Base-by-base conservation (phyloP, 1,140 invertebrate species). In the Paramacrobiotus metropolitanus region DNA sequence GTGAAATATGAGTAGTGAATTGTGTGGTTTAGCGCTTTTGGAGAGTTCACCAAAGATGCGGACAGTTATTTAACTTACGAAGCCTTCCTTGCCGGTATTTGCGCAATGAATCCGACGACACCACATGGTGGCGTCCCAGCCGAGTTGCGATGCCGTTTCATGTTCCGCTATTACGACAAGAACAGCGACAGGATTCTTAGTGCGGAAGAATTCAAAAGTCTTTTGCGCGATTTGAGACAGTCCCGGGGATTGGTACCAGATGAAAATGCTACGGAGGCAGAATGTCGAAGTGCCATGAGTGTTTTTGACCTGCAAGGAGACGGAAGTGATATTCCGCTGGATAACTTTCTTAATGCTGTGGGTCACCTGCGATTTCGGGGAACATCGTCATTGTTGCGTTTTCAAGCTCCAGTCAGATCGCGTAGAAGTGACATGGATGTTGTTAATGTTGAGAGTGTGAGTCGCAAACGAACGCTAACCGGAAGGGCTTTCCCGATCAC, bases 351-450 rank as follows among this genome's bases (percentile, higher is more conserved):
- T 3, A 71, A 68, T 3, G 73, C 72, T 24, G 77, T 79, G 2
- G 77, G 77, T 2, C 74, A 77, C 59, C 67, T 78, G 15, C 77
- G 77, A 63, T 79, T 79, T 66, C 68, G 78, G 55, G 77, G 77
- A 1, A 79, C 77, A 2, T 79, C 77, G 2, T 68, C 72, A 30
- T 66, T 79, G 20, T 73, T 79, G 62, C 68, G 77, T 24, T 66
- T 74, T 21, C 66, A 29, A 21, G 45, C 44, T 28, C 40, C 64
- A 21, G 45, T 64, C 3, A 61, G 30, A 55, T 21, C 15, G 24
- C n/a, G 59, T 21, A 62, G 29, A 30, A 31, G 28, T 20, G 20
- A 62, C 29, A 24, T 21, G 61, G 44, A 48, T n/a, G 21, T n/a
- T 18, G 31, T 4, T 20, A 18, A 20, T 44, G 21, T 31, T 21